Evolutionary conservation across 2,888 invertebrate genomes (phyloP).

Genomic region (Clepsis dumicolana): DNA sequence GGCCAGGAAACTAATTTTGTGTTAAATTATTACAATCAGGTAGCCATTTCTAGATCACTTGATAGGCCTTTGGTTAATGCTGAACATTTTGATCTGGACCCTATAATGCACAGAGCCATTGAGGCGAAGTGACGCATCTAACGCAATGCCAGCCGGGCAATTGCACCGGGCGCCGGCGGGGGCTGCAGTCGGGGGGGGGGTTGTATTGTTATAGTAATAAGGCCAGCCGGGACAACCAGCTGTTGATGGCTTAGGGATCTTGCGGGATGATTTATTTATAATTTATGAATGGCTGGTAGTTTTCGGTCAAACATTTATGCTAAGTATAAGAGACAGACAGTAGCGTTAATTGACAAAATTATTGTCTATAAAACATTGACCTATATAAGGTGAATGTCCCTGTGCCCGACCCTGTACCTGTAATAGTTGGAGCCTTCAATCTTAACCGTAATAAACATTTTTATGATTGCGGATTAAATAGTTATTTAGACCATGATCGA

Average conservation of each 20-base stretch:
- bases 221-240: slow-evolving; percentile 9
- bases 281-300: not conserved
- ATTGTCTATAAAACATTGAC: too few relatives aligned
- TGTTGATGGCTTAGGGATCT: slow-evolving; percentile 10
- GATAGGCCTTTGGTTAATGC: not conserved
- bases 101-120: slow-evolving; percentile 1
- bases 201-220: too few relatives aligned
- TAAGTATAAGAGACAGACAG: too few relatives aligned
- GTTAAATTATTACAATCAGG: not conserved
- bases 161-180: slow-evolving; percentile 8
- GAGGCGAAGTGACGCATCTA: slow-evolving; percentile 23
- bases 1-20: too few relatives aligned
- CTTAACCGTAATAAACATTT: too few relatives aligned
- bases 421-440: too few relatives aligned
- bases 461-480: too few relatives aligned
- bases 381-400: too few relatives aligned
- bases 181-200: not conserved
- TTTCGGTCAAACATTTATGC: too few relatives aligned
- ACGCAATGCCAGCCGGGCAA: slow-evolving; percentile 21
- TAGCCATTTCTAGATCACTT: not conserved
- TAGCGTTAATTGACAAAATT: too few relatives aligned
- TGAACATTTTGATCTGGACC: not conserved
- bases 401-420: too few relatives aligned
- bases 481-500: too few relatives aligned
- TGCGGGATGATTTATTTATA: not conserved